phyloP scores from a whole-genome alignment of 2,113 vertebrate genomes.

The Poeciliopsis turrubarensis region DNA sequence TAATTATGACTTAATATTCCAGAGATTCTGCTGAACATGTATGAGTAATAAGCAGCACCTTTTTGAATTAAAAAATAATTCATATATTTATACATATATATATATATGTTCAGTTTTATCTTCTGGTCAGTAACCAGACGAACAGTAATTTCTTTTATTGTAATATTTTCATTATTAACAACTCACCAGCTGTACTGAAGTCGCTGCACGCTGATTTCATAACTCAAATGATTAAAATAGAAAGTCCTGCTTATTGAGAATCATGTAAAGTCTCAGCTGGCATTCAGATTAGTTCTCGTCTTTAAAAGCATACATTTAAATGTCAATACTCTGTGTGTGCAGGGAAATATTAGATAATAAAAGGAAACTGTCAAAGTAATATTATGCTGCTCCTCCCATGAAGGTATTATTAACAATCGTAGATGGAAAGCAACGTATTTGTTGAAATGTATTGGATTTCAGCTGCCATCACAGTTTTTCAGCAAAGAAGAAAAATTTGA shows the following conservation, averaged over 20 bases:
- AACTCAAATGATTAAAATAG: neutral
- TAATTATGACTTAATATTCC: neutral
- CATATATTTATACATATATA: no score
- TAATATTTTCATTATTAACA: neutral
- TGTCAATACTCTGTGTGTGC: neutral
- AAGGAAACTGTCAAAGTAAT: slow-evolving; percentile 10
- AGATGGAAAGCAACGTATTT: slow-evolving; percentile 4
- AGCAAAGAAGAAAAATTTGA: slow-evolving; percentile 1
- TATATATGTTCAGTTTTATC: neutral
- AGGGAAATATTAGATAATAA: slow-evolving; percentile 9
- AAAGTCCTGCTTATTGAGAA: neutral
- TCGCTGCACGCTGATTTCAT: neutral
- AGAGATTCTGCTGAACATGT: neutral
- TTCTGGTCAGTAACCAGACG: neutral
- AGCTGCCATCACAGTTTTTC: slow-evolving; percentile 4
- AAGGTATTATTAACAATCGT: slow-evolving; percentile 14
- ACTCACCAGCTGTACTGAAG: neutral
- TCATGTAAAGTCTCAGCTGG: neutral
- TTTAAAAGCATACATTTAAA: slow-evolving; percentile 12
- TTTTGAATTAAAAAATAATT: neutral
- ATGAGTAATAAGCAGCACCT: neutral
- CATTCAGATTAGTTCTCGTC: neutral
- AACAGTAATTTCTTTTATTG: neutral
- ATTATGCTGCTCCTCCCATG: slow-evolving; percentile 10
- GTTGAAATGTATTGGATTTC: slow-evolving; percentile 19